Base-by-base conservation (phyloP, 2,113 vertebrate genomes). In the Aptenodytes patagonicus region DNA sequence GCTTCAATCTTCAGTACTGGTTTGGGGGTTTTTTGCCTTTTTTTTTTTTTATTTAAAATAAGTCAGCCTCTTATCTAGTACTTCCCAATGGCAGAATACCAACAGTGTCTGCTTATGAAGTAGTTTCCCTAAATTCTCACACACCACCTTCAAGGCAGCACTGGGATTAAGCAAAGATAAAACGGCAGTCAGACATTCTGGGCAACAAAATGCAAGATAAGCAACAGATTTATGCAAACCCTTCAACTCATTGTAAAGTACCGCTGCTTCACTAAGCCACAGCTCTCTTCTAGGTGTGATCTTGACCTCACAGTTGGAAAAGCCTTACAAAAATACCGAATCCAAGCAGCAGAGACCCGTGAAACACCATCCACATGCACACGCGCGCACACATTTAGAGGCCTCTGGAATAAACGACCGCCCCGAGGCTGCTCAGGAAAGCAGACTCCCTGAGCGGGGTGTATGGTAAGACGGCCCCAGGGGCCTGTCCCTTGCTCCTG, bases 371-470 rank as follows among this genome's bases (percentile, higher is more conserved):
- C 40, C 16, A 17, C 7, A 4, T 5, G 20, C 12, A 3, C n/a
- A 2, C 14, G 13, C 26, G 1, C 17, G 17, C 26, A 17, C 6
- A 36, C 9, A 7, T 31, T 44, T 26, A 7, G 75, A 79, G 55
- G 64, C 46, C 11, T n/a, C 44, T 38, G 26, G 54, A 77, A 89
- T 34, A 29, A 58, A 36, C 1, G 15, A 20, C 17, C 44, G 13
- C 19, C n/a, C 34, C 28, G 6, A 20, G 17, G 80, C 68, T 69
- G 32, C 44, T 40, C 44, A 29, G 57, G 38, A 60, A 28, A 29
- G 44, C 3, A 0, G 49, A 4, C 28, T 77, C 58, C 13, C 17
- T 6, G n/a, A 4, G 36, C 3, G 4, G 17, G 12, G 3, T 19
- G 22, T 20, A 6, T 7, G 32, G 38, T 24, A 38, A 29, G 12